Percentiles rank a stretch among this genome's conserved stretches.
Evolutionary conservation across 2,113 vertebrate species (phyloP).

Genomic region (Brachyistius frenatus): DNA sequence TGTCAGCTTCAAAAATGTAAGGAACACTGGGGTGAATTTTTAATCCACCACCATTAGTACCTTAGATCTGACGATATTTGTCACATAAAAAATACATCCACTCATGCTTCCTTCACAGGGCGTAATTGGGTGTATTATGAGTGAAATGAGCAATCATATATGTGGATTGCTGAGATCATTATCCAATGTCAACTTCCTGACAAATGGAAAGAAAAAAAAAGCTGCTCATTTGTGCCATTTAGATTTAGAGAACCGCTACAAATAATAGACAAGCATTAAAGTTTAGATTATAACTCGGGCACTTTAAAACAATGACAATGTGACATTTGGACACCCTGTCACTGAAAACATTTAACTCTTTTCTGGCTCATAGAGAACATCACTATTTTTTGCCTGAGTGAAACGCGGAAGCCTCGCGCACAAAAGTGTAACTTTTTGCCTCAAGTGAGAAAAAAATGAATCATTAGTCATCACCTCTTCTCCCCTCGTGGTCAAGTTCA

Average conservation of each 20-base stretch:
- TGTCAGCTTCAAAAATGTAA: background rate
- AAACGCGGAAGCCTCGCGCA: constrained; percentile 10
- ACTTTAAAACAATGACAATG: constrained; percentile 9
- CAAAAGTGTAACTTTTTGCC: constrained; percentile 38
- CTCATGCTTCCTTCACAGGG: constrained; percentile 1
- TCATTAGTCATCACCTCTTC: constrained; percentile 53
- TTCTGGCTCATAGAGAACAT: background rate
- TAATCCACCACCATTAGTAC: background rate
- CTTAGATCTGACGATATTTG: constrained; percentile 2
- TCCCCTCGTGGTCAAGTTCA: constrained; percentile 46
- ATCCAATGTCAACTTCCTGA: constrained; percentile 6
- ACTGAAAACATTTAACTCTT: constrained; percentile 20
- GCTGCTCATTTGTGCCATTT: constrained; percentile 1
- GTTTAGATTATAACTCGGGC: background rate
- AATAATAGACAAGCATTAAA: constrained; percentile 14
- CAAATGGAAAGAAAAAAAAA: constrained; percentile 13
- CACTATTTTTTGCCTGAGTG: constrained; percentile 3
- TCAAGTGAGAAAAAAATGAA: constrained; percentile 29
- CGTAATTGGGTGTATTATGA: constrained; percentile 9
- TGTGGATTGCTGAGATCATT: background rate
- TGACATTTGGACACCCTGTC: constrained; percentile 29
- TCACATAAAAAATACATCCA: constrained; percentile 6
- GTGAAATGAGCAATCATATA: constrained; percentile 7
- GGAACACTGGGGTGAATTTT: background rate
- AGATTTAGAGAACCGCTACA: background rate